Evolutionary conservation across 2,888 invertebrate genomes (phyloP), one percentile per base, ranked within the genome.

Genomic region (Arctia plantaginis): DNA sequence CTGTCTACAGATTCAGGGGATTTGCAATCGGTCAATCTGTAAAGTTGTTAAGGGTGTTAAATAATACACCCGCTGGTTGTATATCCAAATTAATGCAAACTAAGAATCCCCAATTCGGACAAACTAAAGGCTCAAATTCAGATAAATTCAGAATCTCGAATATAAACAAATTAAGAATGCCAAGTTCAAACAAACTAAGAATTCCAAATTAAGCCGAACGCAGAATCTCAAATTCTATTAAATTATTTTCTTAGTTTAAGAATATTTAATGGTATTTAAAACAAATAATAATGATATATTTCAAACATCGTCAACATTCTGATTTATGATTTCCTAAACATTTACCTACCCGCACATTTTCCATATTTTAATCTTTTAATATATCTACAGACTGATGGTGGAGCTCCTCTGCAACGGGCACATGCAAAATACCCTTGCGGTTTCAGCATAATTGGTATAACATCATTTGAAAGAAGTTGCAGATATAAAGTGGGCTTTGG

Each of bases 381-480:
- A 62, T 30, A 33, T 67, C 59, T 23, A 67, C 72, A 72, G 72
- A 59, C 59, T 30, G 67, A 67, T 23, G 18, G 66, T 13, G 72
- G 72, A 33, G 67, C 72, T 41, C 66, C 72, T 8, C 59, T 72
- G 23, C 66, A 66, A 44, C 59, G 59, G 4, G 67, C 12, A 47
- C 66, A 67, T 44, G 41, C 33, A 8, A 59, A 59, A 6, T 72
- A 72, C 33, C 72, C 72, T 3, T 72, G 72, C 44, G 67, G 72
- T 18, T 39, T 67, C 12, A 72, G 67, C 33, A 41, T 72, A 30
- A 72, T 72, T 13, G 72, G 72, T 27, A 59, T 72, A 59, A 67
- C 67, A 3, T 72, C 72, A 0, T 44, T 72, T 15, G 67, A 72
- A 72, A 59, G 72, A 62, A 72, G 33, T 33, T 72, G 72, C 18